Conservation (phyloP, 1,140 invertebrate genomes). For the Hestina assimilis region DNA sequence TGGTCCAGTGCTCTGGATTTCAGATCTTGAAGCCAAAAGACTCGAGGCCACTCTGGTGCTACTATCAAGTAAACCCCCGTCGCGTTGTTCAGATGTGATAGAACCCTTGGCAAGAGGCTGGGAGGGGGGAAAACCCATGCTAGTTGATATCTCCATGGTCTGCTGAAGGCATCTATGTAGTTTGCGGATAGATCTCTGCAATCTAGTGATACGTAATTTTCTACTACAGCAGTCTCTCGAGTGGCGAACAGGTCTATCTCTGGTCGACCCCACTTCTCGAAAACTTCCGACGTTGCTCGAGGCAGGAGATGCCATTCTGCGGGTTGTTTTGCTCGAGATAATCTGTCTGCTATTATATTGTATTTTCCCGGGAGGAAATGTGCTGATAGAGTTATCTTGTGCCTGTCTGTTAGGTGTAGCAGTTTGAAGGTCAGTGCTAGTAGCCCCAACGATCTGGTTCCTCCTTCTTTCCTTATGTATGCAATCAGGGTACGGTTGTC, state of each 20-base stretch:
- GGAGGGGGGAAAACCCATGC: slow-evolving; percentile 37
- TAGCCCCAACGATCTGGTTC: slow-evolving; percentile 10
- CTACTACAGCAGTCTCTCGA: slow-evolving; percentile 24
- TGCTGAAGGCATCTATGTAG: slow-evolving; percentile 31
- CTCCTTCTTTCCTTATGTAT: slow-evolving; percentile 24
- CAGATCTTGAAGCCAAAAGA: too few species aligned
- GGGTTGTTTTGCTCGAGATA: slow-evolving; percentile 16
- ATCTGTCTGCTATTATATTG: slow-evolving; percentile 27
- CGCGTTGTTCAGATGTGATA: slow-evolving; percentile 26
- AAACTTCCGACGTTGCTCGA: slow-evolving; percentile 15
- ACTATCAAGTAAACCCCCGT: slow-evolving; percentile 27
- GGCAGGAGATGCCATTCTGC: too few species aligned
- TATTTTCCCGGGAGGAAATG: slow-evolving; percentile 25
- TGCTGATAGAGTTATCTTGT: slow-evolving; percentile 9
- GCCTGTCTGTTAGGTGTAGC: neutral
- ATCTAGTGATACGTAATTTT: slow-evolving; percentile 24
- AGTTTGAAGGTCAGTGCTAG: slow-evolving; percentile 10
- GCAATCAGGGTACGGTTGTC: slow-evolving; percentile 32
- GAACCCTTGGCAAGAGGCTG: slow-evolving; percentile 22
- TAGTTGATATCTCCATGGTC: slow-evolving; percentile 19
- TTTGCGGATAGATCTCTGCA: slow-evolving; percentile 12
- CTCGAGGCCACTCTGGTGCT: too few species aligned
- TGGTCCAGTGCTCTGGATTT: too few species aligned
- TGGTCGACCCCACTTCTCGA: slow-evolving; percentile 26
- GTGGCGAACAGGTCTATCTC: slow-evolving; percentile 35